phyloP scores from a whole-genome alignment of 2,888 invertebrate species.

The Conus canariensis region DNA sequence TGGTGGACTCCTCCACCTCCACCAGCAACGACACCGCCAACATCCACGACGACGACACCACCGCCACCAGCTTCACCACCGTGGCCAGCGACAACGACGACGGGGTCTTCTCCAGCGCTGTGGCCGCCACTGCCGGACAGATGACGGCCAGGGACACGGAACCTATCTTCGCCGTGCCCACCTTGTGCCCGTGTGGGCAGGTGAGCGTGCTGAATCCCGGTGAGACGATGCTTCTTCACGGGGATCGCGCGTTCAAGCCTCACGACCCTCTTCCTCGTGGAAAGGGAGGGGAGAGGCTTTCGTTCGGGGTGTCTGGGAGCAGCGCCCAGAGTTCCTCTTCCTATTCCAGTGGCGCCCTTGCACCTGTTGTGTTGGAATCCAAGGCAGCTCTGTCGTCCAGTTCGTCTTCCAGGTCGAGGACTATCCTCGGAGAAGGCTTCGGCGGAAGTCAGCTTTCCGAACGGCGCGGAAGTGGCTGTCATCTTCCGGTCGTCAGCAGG shows the following conservation, averaged over 20 bases:
- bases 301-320: constrained; percentile 14
- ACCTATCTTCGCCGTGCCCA: constrained; percentile 42
- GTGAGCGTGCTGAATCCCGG: not conserved
- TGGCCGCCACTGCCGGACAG: not conserved
- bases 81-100: constrained; percentile 38
- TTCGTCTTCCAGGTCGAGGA: not conserved
- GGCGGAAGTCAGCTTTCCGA: not conserved
- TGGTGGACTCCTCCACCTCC: constrained; percentile 42
- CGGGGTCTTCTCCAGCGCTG: not conserved
- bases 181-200: constrained; percentile 24
- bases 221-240: not conserved
- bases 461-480: not conserved
- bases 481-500: not conserved
- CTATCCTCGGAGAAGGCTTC: not conserved
- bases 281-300: not conserved
- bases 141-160: not conserved
- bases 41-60: constrained; percentile 39
- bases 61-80: constrained; percentile 44
- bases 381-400: not conserved
- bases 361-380: not conserved
- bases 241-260: not conserved
- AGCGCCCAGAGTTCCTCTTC: constrained; percentile 2
- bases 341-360: constrained; percentile 7
- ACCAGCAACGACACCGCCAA: constrained; percentile 43
- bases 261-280: not conserved